A percentile compares a stretch with the other conserved stretches of the same genome.
phyloP scores from a whole-genome alignment of 2,113 vertebrate species.

The Calidris pugnax region DNA sequence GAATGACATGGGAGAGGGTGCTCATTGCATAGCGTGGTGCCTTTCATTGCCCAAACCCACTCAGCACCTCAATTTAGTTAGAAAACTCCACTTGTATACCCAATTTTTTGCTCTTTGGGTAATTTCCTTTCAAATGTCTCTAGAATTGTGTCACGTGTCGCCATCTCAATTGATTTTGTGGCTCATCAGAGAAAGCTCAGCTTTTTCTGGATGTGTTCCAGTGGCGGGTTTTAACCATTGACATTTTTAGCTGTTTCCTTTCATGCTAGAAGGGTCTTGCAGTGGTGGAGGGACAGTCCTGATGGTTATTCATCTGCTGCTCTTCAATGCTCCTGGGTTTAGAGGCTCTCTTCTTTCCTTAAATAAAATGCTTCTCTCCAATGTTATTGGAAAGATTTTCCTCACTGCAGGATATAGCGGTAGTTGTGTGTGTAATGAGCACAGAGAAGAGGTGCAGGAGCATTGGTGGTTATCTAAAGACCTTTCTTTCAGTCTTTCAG shows the following conservation, averaged over 20 bases:
- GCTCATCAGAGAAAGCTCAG: not conserved
- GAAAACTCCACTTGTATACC: not conserved
- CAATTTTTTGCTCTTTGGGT: not conserved
- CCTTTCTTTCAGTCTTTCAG: too few species aligned
- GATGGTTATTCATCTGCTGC: not conserved
- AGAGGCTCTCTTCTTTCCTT: not conserved
- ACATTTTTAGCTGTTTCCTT: not conserved
- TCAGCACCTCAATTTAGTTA: not conserved
- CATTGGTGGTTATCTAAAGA: fast-evolving
- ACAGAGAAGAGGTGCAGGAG: not conserved
- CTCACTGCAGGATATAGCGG: fast-evolving
- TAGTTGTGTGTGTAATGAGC: not conserved
- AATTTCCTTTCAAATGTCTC: not conserved
- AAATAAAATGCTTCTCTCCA: not conserved
- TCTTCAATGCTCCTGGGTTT: not conserved
- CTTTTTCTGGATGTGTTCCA: not conserved
- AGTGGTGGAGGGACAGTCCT: not conserved
- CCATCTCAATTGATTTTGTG: not conserved
- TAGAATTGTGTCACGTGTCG: not conserved
- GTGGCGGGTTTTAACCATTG: not conserved
- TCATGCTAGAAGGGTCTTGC: not conserved
- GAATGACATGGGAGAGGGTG: not conserved
- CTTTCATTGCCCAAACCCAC: not conserved
- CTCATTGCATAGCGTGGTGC: fast-evolving
- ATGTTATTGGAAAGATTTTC: not conserved